These are phyloP conservation scores for Mormyrus proboscirostris DNA, from an alignment of 2,797 vertebrate genomes.

Conservation along the genomic window DNA sequence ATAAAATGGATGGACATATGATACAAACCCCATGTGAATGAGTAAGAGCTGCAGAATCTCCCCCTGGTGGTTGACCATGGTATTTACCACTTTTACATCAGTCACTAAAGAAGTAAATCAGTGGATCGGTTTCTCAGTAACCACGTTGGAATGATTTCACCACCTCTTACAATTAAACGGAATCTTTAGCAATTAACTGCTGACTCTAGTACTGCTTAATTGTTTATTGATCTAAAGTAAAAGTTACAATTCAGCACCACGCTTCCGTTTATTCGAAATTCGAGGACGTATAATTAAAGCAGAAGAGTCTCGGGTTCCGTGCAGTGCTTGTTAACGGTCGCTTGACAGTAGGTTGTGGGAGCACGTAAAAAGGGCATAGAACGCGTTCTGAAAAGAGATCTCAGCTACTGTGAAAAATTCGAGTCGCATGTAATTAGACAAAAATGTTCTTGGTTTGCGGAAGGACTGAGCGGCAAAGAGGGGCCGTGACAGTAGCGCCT, in stretches of 20 bases:
- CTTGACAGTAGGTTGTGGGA: constrained; percentile 33
- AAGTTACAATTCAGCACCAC: constrained; percentile 11
- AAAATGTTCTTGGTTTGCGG: neutral
- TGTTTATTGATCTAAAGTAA: constrained; percentile 43
- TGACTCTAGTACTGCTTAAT: constrained; percentile 25
- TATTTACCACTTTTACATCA: neutral
- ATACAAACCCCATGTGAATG: neutral
- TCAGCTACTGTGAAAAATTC: constrained; percentile 22
- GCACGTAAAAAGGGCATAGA: constrained; percentile 23
- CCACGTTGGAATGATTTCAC: neutral
- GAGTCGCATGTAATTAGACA: neutral
- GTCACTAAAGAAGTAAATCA: neutral
- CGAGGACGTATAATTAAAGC: constrained; percentile 37
- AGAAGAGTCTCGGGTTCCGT: constrained; percentile 36
- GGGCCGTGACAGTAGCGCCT: neutral
- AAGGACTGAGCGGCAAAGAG: neutral
- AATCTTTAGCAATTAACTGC: constrained; percentile 29
- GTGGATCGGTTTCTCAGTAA: neutral
- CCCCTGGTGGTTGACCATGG: neutral
- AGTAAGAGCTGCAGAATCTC: neutral
- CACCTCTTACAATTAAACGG: constrained; percentile 11
- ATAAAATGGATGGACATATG: neutral
- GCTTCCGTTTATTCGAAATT: constrained; percentile 39
- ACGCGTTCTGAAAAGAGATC: constrained; percentile 11
- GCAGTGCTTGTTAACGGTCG: constrained; percentile 33